Evolutionary conservation across 1,140 invertebrate species (phyloP), one percentile per base, ranked within the genome.

Genomic region (Drosophila ficusphila): DNA sequence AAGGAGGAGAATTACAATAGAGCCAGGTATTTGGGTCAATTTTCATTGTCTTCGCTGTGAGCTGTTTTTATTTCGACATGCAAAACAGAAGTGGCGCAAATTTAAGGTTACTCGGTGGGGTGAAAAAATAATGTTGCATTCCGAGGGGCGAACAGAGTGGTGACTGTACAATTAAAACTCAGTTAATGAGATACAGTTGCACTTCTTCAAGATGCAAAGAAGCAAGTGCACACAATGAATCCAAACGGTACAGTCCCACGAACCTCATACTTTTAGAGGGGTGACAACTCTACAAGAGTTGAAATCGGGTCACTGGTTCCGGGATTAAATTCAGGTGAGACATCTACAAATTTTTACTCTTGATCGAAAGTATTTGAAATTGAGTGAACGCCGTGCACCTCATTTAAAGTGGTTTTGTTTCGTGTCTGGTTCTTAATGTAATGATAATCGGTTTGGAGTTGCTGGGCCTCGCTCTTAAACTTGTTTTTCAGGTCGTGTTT

Each of bases 1-100:
- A 73, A 79, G 76, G 57, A 74, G 58, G 41, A 42, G 27, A 62
- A 62, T 64, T 44, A 56, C 19, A 60, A 57, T 54, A 54, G 38
- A 41, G 44, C 19, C 72, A 86, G 82, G 76, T 86, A 86, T 86
- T 74, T 85, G 73, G 81, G 81, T 86, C 81, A 86, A 42, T 67
- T 85, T 54, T 44, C 27, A 72, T 72, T 72, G 68, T 46, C 33
- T 46, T 53, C 38, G 34, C 33, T 57, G 8, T 6, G 53, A 27
- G 44, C 29, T 47, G 23, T 47, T 64, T 52, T 36, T 14, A 29
- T 74, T 41, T 47, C 53, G 64, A 72, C 78, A 77, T 74, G 79
- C 76, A 79, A 86, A 85, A 64, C 72, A 85, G 72, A 72, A 85
- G 76, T 86, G 81, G 36, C 81, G 61, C 60, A 85, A 85, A 85